A percentile compares a stretch with the other conserved stretches of the same genome.
Conservation (phyloP, 2,888 invertebrate genomes). For the Harpagoxenus sublaevis region DNA sequence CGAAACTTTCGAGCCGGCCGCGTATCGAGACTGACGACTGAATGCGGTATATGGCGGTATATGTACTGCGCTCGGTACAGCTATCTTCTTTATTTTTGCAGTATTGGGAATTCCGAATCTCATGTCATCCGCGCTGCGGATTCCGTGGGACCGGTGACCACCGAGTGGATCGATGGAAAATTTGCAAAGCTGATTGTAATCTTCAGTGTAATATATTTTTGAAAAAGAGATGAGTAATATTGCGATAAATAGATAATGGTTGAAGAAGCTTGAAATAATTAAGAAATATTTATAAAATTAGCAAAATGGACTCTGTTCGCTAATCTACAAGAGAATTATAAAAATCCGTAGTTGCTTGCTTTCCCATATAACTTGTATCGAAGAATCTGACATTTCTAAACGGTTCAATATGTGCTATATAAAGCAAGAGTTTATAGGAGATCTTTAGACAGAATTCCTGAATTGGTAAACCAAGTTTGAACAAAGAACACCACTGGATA, state of each 20-base stretch:
- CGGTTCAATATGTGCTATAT: neutral
- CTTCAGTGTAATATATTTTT: neutral
- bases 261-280: neutral
- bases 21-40: constrained; percentile 34
- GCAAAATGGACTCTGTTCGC: neutral
- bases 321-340: neutral
- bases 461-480: neutral
- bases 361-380: neutral
- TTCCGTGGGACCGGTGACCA: neutral
- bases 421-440: neutral
- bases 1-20: constrained; percentile 70
- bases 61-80: neutral
- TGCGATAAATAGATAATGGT: neutral
- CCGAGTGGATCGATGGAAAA: neutral
- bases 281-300: neutral
- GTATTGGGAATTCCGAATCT: neutral
- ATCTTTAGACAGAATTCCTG: neutral
- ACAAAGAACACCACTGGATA: neutral
- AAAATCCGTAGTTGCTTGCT: neutral
- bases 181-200: neutral
- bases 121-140: neutral
- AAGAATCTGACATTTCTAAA: neutral
- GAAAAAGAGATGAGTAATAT: neutral
- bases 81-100: constrained; percentile 1
- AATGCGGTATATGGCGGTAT: constrained; percentile 26